Percentiles rank a stretch among this genome's conserved stretches.
Evolutionary conservation across 2,888 invertebrate species (phyloP).

Genomic region (Pseudoips prasinana): DNA sequence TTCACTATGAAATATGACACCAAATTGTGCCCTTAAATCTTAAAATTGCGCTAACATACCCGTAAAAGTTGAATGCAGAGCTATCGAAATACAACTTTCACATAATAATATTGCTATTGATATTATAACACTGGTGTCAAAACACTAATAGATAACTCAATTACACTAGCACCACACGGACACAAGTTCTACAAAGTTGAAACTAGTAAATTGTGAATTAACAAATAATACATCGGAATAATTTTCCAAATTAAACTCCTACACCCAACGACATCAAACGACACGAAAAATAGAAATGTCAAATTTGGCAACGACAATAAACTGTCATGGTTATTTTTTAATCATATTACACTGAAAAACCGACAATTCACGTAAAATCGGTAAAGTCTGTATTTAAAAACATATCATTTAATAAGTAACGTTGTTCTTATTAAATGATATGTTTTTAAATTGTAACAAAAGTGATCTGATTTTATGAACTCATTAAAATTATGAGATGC

Average conservation of each 20-base stretch:
- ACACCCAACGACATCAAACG: not conserved
- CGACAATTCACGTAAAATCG: too few relatives aligned
- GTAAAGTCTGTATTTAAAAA: too few relatives aligned
- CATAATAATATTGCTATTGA: conserved; percentile 17
- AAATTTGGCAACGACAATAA: not conserved
- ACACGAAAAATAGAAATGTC: not conserved
- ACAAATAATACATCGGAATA: too few relatives aligned
- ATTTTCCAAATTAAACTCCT: too few relatives aligned
- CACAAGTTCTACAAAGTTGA: conserved; percentile 1
- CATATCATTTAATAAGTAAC: too few relatives aligned
- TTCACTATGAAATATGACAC: conserved; percentile 4
- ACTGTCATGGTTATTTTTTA: too few relatives aligned
- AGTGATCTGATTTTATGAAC: too few relatives aligned
- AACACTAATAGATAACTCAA: conserved; percentile 4
- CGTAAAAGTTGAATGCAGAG: conserved; percentile 17
- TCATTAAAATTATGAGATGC: too few relatives aligned
- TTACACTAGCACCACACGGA: not conserved
- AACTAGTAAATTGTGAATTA: not conserved
- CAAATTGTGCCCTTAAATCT: conserved; percentile 1
- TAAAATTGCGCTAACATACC: conserved; percentile 21
- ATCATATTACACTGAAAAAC: too few relatives aligned
- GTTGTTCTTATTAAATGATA: too few relatives aligned
- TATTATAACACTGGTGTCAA: conserved; percentile 4
- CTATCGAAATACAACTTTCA: conserved; percentile 28
- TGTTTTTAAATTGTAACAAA: too few relatives aligned